Conservation (phyloP, 2,797 vertebrate genomes). For the Nannoperca australis region DNA sequence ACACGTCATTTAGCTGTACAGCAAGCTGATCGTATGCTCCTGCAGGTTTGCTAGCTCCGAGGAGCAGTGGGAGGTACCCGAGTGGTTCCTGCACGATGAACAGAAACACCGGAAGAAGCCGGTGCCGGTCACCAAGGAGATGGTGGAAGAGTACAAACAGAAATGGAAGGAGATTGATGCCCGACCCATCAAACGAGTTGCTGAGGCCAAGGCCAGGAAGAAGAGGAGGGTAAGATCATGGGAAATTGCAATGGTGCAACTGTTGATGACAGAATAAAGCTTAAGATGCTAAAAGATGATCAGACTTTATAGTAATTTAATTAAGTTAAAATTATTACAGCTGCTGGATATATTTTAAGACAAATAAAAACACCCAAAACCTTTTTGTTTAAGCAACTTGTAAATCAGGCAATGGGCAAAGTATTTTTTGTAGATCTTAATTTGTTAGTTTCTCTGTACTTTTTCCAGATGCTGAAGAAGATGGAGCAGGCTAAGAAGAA, state of each 20-base stretch:
- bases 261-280: neutral
- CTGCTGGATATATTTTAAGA: neutral
- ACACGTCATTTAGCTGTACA: neutral
- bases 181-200: conserved; percentile 95
- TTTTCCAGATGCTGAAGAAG: conserved; percentile 92
- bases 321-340: neutral
- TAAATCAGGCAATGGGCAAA: neutral
- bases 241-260: neutral
- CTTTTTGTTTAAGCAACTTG: neutral
- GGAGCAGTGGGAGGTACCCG: conserved; percentile 88
- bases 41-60: conserved; percentile 91
- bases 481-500: conserved; percentile 97
- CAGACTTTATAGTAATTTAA: no score
- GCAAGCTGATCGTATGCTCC: neutral
- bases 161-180: conserved; percentile 95
- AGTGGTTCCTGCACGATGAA: conserved; percentile 94
- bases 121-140: conserved; percentile 88
- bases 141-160: conserved; percentile 92
- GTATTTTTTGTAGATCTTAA: neutral
- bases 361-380: neutral
- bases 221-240: conserved; percentile 88
- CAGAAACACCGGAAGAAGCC: conserved; percentile 90
- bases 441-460: neutral
- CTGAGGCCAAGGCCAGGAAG: conserved; percentile 96
- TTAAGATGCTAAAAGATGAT: neutral